Evolutionary conservation across 2,113 vertebrate species (phyloP), one percentile per base, ranked within the genome.

Genomic region (Athene noctua): DNA sequence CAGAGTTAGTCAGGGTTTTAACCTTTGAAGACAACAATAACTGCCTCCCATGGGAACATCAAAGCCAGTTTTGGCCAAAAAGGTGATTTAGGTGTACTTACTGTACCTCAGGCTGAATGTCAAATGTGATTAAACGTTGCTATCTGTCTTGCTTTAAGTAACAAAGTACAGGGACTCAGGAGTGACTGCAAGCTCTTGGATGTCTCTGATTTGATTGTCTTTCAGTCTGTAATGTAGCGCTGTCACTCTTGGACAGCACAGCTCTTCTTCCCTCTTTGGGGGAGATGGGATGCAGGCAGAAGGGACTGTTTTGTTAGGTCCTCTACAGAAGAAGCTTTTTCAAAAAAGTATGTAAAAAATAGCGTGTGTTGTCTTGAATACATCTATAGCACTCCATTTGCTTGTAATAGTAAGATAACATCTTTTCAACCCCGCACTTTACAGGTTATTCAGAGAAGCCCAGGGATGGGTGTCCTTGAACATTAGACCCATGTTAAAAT

Each of bases 41-140:
- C 91, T 94, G 65, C 96, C 95, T 97, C 92, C 63, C 16, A 1
- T 87, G 46, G 42, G 86, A 94, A 95, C 92, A 97, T 97, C 88
- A 84, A 97, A 92, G 80, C 87, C 88, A 88, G 29, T 94, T 96
- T 88, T 96, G 93, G 91, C 83, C 91, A 66, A 38, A 92, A 91
- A 87, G 79, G 95, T 97, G 95, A 95, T 97, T 96, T 95, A 94
- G 80, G 81, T 83, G 96, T 93, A 92, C 77, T 93, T 95, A 92
- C 32, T 84, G 95, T 96, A 95, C 83, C 91, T 80, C 63, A 90
- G 96, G 96, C 94, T 96, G 91, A 97, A 96, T 95, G 93, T 97
- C 98, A 97, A 70, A 77, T 83, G 80, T 80, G 96, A 97, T 98
- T 96, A 96, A 96, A 85, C 54, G 25, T 90, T 61, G 46, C 85